A percentile compares a stretch with the other conserved stretches of the same genome.
Evolutionary conservation across 1,140 invertebrate genomes (phyloP).

Genomic region (Drosophila repletoides): DNA sequence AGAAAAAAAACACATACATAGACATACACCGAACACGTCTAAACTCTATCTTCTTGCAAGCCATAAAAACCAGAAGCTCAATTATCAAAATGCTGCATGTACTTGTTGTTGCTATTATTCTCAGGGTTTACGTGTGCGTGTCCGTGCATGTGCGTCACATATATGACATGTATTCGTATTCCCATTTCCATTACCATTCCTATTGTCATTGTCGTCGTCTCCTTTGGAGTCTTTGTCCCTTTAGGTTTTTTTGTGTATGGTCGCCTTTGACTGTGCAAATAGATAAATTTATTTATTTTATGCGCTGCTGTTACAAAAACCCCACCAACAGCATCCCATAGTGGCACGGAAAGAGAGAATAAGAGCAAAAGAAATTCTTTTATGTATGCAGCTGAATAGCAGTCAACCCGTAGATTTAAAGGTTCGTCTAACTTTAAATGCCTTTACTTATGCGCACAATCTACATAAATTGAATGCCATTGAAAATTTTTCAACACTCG

Average conservation of each 20-base stretch:
- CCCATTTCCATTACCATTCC: conserved; percentile 22
- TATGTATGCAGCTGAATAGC: conserved; percentile 1
- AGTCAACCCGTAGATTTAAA: conserved; percentile 21
- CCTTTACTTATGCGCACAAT: conserved; percentile 49
- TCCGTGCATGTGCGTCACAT: conserved; percentile 11
- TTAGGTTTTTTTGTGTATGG: conserved; percentile 53
- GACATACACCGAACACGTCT: conserved; percentile 13
- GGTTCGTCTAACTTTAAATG: conserved; percentile 57
- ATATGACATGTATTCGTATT: conserved; percentile 7
- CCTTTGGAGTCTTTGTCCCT: conserved; percentile 59
- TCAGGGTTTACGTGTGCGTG: conserved; percentile 13
- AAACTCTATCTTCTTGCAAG: conserved; percentile 61
- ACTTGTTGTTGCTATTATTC: conserved; percentile 47
- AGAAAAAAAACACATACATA: background rate
- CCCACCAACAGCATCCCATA: conserved; percentile 44
- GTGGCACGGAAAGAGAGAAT: background rate
- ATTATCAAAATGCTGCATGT: conserved; percentile 77
- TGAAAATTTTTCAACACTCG: conserved; percentile 39
- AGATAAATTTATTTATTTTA: conserved; percentile 80
- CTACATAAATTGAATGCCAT: conserved; percentile 56
- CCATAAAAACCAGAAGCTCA: conserved; percentile 78
- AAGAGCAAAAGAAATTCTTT: background rate
- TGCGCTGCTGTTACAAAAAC: conserved; percentile 53
- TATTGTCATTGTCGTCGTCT: background rate
- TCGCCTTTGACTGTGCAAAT: conserved; percentile 76